Percentiles rank a stretch among this genome's conserved stretches.
Conservation (phyloP, 2,113 vertebrate genomes). For the Lichenostomus cassidix region DNA sequence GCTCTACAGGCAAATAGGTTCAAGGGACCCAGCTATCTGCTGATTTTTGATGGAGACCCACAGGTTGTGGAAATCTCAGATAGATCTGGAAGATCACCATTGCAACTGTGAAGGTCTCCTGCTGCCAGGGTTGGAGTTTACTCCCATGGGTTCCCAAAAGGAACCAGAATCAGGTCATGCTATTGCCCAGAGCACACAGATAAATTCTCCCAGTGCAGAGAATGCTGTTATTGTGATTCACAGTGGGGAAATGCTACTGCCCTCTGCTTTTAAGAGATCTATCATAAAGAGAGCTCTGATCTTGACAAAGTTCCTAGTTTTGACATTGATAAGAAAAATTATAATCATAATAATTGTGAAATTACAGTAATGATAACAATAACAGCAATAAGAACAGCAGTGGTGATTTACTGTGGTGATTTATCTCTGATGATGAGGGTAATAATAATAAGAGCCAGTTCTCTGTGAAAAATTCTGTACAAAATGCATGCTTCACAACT, state of each 20-base stretch:
- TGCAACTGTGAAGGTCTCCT: neutral
- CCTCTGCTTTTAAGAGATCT: neutral
- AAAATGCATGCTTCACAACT: neutral
- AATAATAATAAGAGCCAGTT: slow-evolving; percentile 18
- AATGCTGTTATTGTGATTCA: neutral
- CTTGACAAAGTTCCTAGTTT: neutral
- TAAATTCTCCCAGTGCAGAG: neutral
- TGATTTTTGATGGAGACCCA: neutral
- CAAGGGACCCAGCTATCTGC: fast-evolving
- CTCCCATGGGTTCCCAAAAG: neutral
- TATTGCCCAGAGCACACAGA: neutral
- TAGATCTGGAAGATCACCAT: neutral
- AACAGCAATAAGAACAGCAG: neutral
- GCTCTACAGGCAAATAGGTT: neutral
- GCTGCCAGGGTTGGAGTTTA: neutral
- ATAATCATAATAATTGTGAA: slow-evolving; percentile 3
- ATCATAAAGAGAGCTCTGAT: neutral
- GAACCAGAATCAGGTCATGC: fast-evolving
- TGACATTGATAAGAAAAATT: slow-evolving; percentile 9
- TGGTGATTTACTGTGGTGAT: slow-evolving; percentile 19
- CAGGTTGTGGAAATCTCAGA: neutral
- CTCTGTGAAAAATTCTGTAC: neutral
- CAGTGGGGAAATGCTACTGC: neutral
- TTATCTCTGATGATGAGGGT: slow-evolving; percentile 6
- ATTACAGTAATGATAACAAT: slow-evolving; percentile 24